These are phyloP conservation scores for Chymomyza costata DNA, from an alignment of 1,140 invertebrate species.

Conservation along the genomic window DNA sequence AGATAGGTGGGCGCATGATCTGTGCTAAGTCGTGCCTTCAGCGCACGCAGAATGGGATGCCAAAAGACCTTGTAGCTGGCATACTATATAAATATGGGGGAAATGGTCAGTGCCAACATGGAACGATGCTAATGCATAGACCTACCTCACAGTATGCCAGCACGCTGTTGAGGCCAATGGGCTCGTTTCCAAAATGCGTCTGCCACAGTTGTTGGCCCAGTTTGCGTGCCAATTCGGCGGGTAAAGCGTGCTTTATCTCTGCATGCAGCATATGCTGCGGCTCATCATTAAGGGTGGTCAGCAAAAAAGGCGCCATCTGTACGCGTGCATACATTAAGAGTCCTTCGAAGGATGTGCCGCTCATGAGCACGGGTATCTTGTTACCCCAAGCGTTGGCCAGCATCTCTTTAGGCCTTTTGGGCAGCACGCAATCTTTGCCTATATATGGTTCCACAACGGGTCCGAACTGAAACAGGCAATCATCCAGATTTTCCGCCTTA, in stretches of 20 bases:
- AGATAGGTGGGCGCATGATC: conserved; percentile 67
- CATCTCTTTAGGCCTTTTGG: conserved; percentile 37
- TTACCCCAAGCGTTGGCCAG: conserved; percentile 61
- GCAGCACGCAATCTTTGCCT: conserved; percentile 41
- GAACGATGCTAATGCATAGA: too few species aligned
- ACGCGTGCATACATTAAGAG: conserved; percentile 52
- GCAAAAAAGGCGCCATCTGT: conserved; percentile 40
- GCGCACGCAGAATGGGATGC: conserved; percentile 65
- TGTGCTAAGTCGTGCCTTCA: conserved; percentile 38
- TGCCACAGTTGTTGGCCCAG: conserved; percentile 41
- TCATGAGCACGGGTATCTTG: conserved; percentile 76
- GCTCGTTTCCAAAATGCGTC: conserved; percentile 41
- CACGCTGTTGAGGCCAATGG: conserved; percentile 34
- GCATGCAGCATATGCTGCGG: conserved; percentile 52
- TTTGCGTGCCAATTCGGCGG: conserved; percentile 16
- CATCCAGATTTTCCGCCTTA: conserved; percentile 48
- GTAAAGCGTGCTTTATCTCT: conserved; percentile 43
- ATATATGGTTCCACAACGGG: conserved; percentile 63
- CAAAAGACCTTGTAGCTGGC: conserved; percentile 75
- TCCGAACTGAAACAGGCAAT: conserved; percentile 58
- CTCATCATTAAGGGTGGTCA: conserved; percentile 41
- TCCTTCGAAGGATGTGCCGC: conserved; percentile 73
- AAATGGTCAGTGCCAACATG: too few species aligned
- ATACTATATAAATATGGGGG: too few species aligned
- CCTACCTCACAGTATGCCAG: conserved; percentile 54